These are phyloP conservation scores for Antedon mediterranea DNA, from an alignment of 53 echinoderm and acorn worm species.

Conservation along the genomic window DNA sequence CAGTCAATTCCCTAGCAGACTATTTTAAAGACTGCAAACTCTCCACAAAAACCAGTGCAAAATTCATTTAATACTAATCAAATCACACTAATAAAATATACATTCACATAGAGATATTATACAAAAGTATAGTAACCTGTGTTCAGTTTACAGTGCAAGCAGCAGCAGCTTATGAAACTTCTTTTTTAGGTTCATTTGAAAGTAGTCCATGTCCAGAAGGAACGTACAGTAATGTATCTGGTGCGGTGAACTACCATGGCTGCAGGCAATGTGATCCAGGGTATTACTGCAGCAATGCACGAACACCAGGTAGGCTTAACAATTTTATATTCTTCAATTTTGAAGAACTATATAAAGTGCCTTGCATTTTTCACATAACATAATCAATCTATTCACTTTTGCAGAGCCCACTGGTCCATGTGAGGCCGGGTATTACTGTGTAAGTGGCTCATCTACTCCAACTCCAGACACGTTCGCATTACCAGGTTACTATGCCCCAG, in stretches of 20 bases:
- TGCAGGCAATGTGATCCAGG: conserved; percentile 88
- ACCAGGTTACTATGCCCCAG: conserved; percentile 73
- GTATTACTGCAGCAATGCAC: conserved; percentile 92
- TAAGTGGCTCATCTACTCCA: conserved; percentile 70
- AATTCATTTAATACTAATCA: no score
- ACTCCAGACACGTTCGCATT: conserved; percentile 63
- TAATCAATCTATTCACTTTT: not conserved
- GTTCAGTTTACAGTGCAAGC: no score
- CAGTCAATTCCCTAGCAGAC: no score
- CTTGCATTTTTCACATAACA: no score
- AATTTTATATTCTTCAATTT: no score
- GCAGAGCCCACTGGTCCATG: conserved; percentile 79
- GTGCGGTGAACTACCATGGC: conserved; percentile 80
- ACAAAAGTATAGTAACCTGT: no score
- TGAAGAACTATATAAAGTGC: not conserved
- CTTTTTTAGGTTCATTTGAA: conserved; percentile 48
- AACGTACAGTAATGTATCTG: conserved; percentile 89
- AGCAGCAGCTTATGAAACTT: no score
- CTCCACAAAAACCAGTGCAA: no score
- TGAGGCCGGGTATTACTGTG: conserved; percentile 82
- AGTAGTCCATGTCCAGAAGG: conserved; percentile 91
- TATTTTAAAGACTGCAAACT: no score
- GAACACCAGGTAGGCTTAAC: conserved; percentile 72
- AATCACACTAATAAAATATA: no score
- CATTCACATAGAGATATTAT: no score